Base-by-base conservation (phyloP, 2,113 vertebrate genomes). In the Aspidoscelis tigris region DNA sequence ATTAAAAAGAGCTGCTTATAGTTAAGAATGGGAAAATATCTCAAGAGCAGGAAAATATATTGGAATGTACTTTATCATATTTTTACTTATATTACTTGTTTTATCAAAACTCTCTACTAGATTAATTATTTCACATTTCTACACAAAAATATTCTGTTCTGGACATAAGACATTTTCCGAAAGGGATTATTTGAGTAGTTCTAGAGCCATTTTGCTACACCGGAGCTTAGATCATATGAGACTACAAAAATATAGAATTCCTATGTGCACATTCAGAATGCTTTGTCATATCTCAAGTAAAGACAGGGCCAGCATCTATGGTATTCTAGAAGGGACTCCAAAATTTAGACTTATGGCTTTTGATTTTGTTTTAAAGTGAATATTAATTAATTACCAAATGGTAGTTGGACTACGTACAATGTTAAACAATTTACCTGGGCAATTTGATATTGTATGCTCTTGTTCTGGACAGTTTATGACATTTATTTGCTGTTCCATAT, bases 111-210 rank as follows among this genome's bases (percentile, higher is more conserved):
- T 66, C 22, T 76, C 68, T 78, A 84, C 55, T 12, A 1, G 79
- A 68, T 22, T 10, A 70, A 80, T 22, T 70, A 18, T 78, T 4
- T 85, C 33, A 77, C 16, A 55, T 44, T 78, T 87, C 7, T 24
- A 88, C 75, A 91, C 0, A 1, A 73, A 84, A 55, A n/a, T 33
- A 69, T 89, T 86, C 65, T 11, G 6, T 69, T 80, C 50, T 70
- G 76, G 76, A 78, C 24, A 22, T 14, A 47, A 24, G 78, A 47
- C 43, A 50, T 26, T 78, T 41, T 65, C 33, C 41, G 20, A 33
- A 9, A 64, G 20, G 2, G 26, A 55, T 55, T 55, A 33, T 7
- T 55, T 20, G 26, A 3, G 39, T 61, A 78, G 41, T 18, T 55
- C 76, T 3, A 61, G 76, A 61, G 41, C 18, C 55, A 64, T 7